These are phyloP conservation scores for Nycticorax nycticorax DNA, from an alignment of 2,113 vertebrate genomes.

Conservation along the genomic window DNA sequence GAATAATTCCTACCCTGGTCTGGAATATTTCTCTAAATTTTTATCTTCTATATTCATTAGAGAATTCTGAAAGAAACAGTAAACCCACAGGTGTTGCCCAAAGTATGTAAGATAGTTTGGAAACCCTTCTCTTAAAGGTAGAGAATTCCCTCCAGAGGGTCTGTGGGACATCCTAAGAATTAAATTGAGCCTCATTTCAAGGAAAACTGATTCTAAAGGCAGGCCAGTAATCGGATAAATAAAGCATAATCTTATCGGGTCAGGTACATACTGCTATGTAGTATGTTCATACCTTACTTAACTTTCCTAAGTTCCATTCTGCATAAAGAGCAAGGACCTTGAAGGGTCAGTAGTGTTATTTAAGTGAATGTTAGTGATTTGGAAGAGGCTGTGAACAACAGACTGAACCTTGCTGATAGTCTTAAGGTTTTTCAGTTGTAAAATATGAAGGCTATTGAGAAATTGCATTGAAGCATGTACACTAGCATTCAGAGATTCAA, in stretches of 20 bases:
- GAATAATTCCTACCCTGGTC: conserved; percentile 9
- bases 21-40: conserved; percentile 6
- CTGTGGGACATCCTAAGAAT: neutral
- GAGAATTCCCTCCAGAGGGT: neutral
- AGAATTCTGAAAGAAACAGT: conserved; percentile 1
- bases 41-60: neutral
- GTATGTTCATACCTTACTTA: neutral
- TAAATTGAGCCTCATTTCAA: neutral
- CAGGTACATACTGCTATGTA: neutral
- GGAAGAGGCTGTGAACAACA: neutral
- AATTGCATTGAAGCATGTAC: neutral
- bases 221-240: neutral
- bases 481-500: neutral
- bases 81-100: neutral
- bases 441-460: neutral
- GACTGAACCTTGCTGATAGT: neutral
- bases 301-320: neutral
- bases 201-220: conserved; percentile 8
- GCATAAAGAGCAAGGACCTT: neutral
- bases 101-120: neutral
- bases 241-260: neutral
- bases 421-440: neutral
- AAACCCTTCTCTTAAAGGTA: conserved; percentile 20
- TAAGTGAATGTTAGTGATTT: neutral
- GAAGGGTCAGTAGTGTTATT: neutral